Evolutionary conservation across 2,113 vertebrate genomes (phyloP).

Genomic region (Desmodus rotundus): DNA sequence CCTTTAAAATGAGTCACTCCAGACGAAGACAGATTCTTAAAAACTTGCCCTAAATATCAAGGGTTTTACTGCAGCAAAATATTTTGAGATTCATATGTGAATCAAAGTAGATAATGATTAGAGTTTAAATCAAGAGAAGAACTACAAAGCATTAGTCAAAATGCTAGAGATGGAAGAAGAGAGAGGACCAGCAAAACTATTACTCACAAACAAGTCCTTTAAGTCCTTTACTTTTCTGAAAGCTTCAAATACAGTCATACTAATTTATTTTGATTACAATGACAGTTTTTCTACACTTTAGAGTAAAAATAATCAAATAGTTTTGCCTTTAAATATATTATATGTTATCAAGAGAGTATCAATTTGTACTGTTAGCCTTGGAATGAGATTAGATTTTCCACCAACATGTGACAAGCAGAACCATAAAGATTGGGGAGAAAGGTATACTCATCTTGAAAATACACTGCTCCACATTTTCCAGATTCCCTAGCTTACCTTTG

Average conservation of each 20-base stretch:
- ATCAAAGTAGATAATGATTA: slow-evolving; percentile 10
- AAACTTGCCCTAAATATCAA: slow-evolving; percentile 41
- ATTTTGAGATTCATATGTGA: slow-evolving; percentile 3
- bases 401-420: not conserved
- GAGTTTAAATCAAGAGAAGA: slow-evolving; percentile 19
- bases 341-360: not conserved
- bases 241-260: not conserved
- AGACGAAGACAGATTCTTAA: slow-evolving; percentile 27
- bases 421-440: slow-evolving; percentile 24
- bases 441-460: not conserved
- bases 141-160: not conserved
- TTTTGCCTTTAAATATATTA: not conserved
- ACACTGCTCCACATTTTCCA: not conserved
- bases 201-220: not conserved
- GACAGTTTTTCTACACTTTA: not conserved
- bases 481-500: not conserved
- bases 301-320: slow-evolving; percentile 2
- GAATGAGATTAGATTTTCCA: slow-evolving; percentile 7
- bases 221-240: not conserved
- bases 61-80: slow-evolving; percentile 31
- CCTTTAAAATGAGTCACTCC: slow-evolving; percentile 38
- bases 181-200: not conserved
- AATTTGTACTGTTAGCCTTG: not conserved
- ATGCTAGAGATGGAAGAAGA: not conserved
- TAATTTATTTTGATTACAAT: slow-evolving; percentile 19